Base-by-base conservation (phyloP, 2,797 vertebrate species). In the Lycodopsis pacificus region DNA sequence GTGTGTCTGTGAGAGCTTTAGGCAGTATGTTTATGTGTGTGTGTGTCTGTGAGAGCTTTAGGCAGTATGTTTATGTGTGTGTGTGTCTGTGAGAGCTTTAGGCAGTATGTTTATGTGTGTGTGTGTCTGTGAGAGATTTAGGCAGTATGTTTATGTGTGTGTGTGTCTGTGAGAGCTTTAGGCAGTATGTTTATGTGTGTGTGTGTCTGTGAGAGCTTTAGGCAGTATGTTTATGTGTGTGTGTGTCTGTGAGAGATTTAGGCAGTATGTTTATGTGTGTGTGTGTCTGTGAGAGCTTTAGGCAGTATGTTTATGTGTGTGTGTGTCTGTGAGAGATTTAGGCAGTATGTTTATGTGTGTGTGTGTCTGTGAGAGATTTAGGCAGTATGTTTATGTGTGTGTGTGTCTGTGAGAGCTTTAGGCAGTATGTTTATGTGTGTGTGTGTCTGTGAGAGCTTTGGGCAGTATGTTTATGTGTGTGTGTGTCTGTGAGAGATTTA, bases 191-290 rank as follows among this genome's bases (percentile, higher is more conserved):
- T 12, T 13, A 3, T 40, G 38, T 40, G 38, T 40, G 38, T 34
- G 40, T 51, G 53, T 63, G 68, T 76, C 42, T 66, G 57, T 12
- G 25, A 25, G 25, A 25, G 25, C 25, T 25, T 25, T 25, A 25
- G 25, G 25, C 25, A 25, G 25, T 25, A 25, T 25, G 25, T 25
- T 34, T 80, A 44, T 27, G 42, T 46, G 46, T 63, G 46, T 63
- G 65, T 76, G 48, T 15, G 36, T 64, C 13, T 69, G 59, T 58
- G 32, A 40, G 57, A 64, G 62, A 7, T 48, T 49, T 56, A 38
- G 63, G 36, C 22, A 53, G 40, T 56, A n/a, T 58, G 25, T 76
- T 34, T 73, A 11, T 71, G 59, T 27, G 42, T 46, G 46, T 63
- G 65, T 76, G 48, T 15, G 36, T 64, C 13, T 69, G 59, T 58